These are phyloP conservation scores for Cassiopea xamachana DNA, from an alignment of 30 jellyfish, hydroid and myxozoan species.

Conservation along the genomic window DNA sequence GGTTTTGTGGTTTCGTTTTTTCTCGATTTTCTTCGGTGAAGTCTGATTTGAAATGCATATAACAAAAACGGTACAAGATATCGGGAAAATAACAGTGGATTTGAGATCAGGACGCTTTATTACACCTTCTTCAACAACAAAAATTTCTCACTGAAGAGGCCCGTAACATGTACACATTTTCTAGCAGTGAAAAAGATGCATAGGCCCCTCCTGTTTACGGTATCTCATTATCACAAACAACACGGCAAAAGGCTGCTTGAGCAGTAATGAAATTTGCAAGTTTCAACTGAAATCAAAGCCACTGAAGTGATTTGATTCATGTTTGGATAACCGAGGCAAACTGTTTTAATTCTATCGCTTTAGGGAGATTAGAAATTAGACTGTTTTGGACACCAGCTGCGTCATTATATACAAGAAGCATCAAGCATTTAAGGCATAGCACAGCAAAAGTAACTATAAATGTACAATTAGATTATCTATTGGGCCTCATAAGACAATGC, in stretches of 20 bases:
- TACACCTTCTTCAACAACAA: too few species aligned
- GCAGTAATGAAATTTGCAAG: neutral
- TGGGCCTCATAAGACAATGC: neutral
- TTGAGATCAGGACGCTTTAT: too few species aligned
- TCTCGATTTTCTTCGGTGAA: too few species aligned
- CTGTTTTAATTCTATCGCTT: neutral
- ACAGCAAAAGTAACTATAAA: neutral
- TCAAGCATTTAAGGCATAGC: neutral
- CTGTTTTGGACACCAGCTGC: neutral
- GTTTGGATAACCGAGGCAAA: neutral
- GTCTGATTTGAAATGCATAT: too few species aligned
- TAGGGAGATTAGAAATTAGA: constrained; percentile 4
- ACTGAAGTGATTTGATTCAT: neutral
- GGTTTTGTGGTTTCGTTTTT: too few species aligned
- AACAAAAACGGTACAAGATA: too few species aligned
- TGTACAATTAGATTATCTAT: too few species aligned
- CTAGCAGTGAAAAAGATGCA: neutral
- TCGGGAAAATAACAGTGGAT: too few species aligned
- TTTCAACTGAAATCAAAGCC: constrained; percentile 10
- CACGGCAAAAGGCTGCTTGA: constrained; percentile 7
- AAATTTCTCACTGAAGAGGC: too few species aligned
- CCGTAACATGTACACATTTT: too few species aligned
- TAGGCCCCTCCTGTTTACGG: neutral
- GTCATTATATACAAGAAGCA: neutral
- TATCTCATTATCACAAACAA: neutral